These are phyloP conservation scores for Pachypeltis micranthus DNA, from an alignment of 1,140 invertebrate genomes.

Conservation along the genomic window DNA sequence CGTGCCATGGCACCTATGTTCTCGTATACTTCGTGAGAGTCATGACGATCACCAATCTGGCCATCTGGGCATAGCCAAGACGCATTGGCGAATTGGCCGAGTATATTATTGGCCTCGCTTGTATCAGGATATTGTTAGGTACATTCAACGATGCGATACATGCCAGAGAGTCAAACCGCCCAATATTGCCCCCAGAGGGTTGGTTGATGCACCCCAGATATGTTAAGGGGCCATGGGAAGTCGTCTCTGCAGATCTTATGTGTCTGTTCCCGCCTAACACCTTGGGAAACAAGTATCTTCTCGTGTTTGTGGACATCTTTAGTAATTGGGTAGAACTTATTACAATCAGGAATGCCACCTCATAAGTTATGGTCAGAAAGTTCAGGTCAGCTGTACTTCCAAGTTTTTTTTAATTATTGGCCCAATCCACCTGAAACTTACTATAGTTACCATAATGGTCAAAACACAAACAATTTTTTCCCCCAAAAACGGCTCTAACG, in stretches of 20 bases:
- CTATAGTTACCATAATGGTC: too few relatives aligned
- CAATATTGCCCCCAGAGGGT: constrained; percentile 27
- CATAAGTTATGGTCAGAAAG: neutral
- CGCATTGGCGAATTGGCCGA: constrained; percentile 28
- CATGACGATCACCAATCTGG: constrained; percentile 25
- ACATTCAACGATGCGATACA: constrained; percentile 24
- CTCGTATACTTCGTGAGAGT: constrained; percentile 22
- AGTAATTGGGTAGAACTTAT: constrained; percentile 34
- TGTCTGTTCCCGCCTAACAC: constrained; percentile 33
- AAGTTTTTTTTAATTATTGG: too few relatives aligned
- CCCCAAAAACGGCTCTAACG: too few relatives aligned
- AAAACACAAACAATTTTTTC: too few relatives aligned
- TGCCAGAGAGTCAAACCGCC: constrained; percentile 30
- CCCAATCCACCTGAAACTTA: too few relatives aligned
- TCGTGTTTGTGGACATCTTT: constrained; percentile 35
- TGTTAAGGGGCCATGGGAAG: constrained; percentile 28
- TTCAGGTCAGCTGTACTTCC: neutral
- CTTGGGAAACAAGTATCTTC: constrained; percentile 30
- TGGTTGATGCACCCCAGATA: constrained; percentile 29
- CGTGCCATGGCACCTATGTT: neutral
- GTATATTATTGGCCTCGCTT: too few relatives aligned
- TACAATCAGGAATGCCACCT: constrained; percentile 27
- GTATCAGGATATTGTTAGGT: constrained; percentile 25
- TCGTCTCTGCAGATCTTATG: constrained; percentile 33
- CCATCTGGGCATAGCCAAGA: constrained; percentile 29